phyloP scores from a whole-genome alignment of 2,888 invertebrate species.

The Augochlorella aurata region DNA sequence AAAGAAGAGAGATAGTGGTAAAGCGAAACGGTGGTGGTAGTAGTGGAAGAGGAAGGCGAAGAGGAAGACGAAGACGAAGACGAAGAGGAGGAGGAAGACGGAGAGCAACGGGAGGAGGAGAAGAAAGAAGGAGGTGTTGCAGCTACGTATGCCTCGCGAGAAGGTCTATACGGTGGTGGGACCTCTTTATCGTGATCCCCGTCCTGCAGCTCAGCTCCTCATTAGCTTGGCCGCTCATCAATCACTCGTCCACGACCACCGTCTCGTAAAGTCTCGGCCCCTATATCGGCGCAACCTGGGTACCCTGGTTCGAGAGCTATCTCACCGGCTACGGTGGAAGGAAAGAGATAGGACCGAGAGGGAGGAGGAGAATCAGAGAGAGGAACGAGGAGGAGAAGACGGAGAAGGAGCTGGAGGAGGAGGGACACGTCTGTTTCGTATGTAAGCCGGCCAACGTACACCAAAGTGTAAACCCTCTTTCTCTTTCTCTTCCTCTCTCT shows the following conservation, averaged over 20 bases:
- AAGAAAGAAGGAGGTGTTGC: constrained; percentile 64
- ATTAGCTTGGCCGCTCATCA: constrained; percentile 81
- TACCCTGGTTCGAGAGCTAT: constrained; percentile 65
- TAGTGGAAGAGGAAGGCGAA: neutral
- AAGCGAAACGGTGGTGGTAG: neutral
- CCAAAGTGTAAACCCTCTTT: constrained; percentile 27
- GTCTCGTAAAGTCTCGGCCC: constrained; percentile 74
- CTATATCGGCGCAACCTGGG: constrained; percentile 68
- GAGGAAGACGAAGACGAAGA: constrained; percentile 20
- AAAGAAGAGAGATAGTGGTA: constrained; percentile 26
- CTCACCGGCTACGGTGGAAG: constrained; percentile 46
- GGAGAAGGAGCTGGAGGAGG: neutral
- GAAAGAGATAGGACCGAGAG: neutral
- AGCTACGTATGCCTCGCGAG: constrained; percentile 70
- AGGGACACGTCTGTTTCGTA: constrained; percentile 39
- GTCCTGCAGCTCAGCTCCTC: constrained; percentile 81
- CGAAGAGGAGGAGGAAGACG: constrained; percentile 30
- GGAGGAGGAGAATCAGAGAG: neutral
- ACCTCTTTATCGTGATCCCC: constrained; percentile 81
- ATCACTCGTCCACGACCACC: constrained; percentile 81
- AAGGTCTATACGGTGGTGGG: constrained; percentile 72
- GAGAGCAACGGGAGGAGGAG: constrained; percentile 33
- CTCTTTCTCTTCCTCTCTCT: constrained; percentile 12
- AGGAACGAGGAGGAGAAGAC: neutral
- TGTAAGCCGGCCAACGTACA: constrained; percentile 31